Evolutionary conservation across 2,113 vertebrate genomes (phyloP).

Genomic region (Phoenicopterus ruber): DNA sequence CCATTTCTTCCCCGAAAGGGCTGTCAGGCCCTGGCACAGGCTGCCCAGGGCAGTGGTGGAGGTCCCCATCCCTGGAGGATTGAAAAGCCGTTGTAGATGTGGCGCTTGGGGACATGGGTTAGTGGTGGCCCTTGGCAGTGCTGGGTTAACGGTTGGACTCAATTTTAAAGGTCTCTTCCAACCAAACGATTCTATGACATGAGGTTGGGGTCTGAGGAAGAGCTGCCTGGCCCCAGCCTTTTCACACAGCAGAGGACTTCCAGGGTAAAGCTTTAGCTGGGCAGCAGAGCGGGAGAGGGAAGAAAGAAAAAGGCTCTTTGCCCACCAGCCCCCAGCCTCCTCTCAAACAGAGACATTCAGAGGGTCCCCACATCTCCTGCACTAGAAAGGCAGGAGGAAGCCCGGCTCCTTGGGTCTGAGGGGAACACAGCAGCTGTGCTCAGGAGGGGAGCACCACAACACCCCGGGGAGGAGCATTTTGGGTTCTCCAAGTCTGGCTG

Average conservation of each 20-base stretch:
- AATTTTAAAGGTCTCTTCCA: no score
- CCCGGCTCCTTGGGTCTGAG: not conserved
- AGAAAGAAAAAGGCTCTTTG: not conserved
- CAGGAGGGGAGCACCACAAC: no score
- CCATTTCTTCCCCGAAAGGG: no score
- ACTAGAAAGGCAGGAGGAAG: not conserved
- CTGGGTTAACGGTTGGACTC: no score
- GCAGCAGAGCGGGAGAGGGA: not conserved
- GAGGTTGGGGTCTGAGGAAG: not conserved
- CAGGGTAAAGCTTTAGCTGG: not conserved
- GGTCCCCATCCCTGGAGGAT: no score
- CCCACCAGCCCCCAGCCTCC: not conserved
- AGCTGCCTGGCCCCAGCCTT: not conserved
- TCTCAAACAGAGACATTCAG: not conserved
- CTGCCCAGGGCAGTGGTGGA: no score
- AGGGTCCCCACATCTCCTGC: not conserved
- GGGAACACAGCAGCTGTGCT: not conserved
- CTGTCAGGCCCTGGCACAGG: no score
- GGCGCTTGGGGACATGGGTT: no score
- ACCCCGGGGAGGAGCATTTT: fast-evolving
- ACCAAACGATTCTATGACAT: no score
- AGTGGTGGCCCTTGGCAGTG: no score
- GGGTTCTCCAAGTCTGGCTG: not conserved
- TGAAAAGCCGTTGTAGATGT: no score
- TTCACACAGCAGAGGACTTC: not conserved